phyloP scores from a whole-genome alignment of 2,797 vertebrate species.

The Champsocephalus esox region DNA sequence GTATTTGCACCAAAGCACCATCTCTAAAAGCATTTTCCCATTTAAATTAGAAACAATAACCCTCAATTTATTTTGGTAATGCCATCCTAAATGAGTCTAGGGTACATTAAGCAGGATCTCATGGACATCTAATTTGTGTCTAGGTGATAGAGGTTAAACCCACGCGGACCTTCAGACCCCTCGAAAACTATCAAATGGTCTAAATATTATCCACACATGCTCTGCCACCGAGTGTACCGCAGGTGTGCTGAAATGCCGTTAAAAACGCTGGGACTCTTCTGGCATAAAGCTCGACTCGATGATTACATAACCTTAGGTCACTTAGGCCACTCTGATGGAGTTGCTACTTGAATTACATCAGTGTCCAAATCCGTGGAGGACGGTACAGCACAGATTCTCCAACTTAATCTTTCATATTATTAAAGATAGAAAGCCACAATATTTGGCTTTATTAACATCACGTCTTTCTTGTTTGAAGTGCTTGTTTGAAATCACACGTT shows the following conservation, averaged over 20 bases:
- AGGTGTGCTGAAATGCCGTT: conserved; percentile 32
- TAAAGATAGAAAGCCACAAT: neutral
- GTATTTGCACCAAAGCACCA: neutral
- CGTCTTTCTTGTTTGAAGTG: neutral
- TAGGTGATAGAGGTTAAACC: conserved; percentile 36
- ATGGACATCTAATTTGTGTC: conserved; percentile 32
- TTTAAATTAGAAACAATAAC: conserved; percentile 27
- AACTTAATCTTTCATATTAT: neutral
- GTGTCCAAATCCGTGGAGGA: conserved; percentile 38
- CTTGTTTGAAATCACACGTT: neutral
- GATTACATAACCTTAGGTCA: conserved; percentile 45
- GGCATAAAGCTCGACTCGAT: conserved; percentile 43
- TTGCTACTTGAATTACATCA: conserved; percentile 46
- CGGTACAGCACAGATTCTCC: conserved; percentile 1
- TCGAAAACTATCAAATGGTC: conserved; percentile 27
- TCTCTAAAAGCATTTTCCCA: neutral
- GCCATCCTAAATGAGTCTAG: conserved; percentile 13
- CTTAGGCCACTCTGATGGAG: conserved; percentile 22
- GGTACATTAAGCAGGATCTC: conserved; percentile 22
- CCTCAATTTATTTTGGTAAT: neutral
- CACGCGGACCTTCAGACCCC: neutral
- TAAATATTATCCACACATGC: conserved; percentile 29
- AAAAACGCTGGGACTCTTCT: conserved; percentile 8
- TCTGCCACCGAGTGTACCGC: neutral
- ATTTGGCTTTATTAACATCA: conserved; percentile 13